Conservation (phyloP, 2,113 vertebrate genomes). For the Neolamprologus variostigma region DNA sequence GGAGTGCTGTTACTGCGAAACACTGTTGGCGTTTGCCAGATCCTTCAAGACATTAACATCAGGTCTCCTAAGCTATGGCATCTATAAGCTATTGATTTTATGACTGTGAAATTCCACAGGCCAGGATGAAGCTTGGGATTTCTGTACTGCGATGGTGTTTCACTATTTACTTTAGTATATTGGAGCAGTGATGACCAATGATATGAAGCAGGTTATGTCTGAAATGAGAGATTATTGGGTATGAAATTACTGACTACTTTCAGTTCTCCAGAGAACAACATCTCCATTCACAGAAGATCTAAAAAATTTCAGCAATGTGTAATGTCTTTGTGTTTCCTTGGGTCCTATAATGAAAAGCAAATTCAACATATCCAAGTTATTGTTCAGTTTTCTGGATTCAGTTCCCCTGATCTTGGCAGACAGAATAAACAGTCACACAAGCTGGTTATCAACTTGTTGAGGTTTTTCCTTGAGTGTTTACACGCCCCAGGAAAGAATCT, state of each 20-base stretch:
- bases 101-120: not conserved
- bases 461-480: not conserved
- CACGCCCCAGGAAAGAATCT: not conserved
- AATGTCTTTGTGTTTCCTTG: not conserved
- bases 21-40: not conserved
- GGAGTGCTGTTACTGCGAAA: not conserved
- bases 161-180: not conserved
- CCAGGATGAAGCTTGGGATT: not conserved
- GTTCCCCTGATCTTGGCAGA: not conserved
- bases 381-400: not conserved
- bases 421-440: not conserved
- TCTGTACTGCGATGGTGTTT: not conserved
- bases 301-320: fast-evolving
- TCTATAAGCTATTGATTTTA: not conserved
- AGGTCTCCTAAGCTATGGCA: not conserved
- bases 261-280: not conserved
- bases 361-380: not conserved
- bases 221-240: not conserved
- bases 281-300: not conserved
- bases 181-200: not conserved
- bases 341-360: not conserved
- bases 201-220: not conserved
- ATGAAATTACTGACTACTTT: not conserved
- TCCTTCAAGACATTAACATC: not conserved
- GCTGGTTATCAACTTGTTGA: not conserved